Conservation (phyloP, 2,113 vertebrate genomes). For the Condylura cristata region DNA sequence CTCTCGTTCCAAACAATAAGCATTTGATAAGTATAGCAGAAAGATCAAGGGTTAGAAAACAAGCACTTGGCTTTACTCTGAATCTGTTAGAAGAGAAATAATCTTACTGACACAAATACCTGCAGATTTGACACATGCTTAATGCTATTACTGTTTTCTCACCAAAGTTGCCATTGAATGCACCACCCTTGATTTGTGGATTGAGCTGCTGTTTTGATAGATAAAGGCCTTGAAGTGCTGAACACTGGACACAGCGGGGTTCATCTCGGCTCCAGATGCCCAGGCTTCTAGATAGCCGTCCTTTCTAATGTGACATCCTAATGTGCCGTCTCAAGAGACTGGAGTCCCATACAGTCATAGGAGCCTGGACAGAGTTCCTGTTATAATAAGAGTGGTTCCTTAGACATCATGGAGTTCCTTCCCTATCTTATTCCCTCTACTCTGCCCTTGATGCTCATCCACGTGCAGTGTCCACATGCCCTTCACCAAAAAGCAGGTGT, state of each 20-base stretch:
- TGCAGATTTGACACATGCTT: neutral
- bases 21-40: neutral
- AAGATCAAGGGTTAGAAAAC: neutral
- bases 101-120: neutral
- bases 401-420: too few relatives aligned
- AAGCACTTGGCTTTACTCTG: neutral
- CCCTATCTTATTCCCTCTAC: neutral
- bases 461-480: neutral
- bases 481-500: neutral
- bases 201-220: neutral
- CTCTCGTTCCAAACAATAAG: neutral
- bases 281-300: too few relatives aligned
- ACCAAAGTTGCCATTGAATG: neutral
- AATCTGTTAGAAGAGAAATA: neutral
- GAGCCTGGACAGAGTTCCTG: neutral
- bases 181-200: neutral
- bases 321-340: neutral
- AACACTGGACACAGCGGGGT: neutral
- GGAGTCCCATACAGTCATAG: neutral
- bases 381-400: neutral
- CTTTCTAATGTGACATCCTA: too few relatives aligned
- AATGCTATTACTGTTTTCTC: neutral
- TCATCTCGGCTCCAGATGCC: neutral
- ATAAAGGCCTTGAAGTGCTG: neutral
- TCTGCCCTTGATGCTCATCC: neutral